Percentiles rank a stretch among this genome's conserved stretches.
Evolutionary conservation across 2,113 vertebrate species (phyloP).

Genomic region (Callaeas wilsoni): DNA sequence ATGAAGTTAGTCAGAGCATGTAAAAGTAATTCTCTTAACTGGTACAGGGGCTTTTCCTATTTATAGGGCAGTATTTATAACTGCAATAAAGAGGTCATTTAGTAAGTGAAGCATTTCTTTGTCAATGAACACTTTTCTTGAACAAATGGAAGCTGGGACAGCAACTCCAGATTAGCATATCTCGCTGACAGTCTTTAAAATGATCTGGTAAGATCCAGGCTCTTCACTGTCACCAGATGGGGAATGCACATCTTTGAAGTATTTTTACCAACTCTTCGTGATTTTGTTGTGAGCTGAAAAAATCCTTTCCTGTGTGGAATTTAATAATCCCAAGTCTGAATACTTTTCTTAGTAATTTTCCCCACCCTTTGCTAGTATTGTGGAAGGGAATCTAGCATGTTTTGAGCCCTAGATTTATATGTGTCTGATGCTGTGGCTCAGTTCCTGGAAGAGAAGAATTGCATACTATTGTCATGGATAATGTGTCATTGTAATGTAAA

Average conservation of each 20-base stretch:
- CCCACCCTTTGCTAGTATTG: background rate
- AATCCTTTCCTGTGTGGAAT: background rate
- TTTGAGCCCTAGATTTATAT: background rate
- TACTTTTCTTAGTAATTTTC: background rate
- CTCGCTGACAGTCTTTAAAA: background rate
- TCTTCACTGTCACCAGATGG: background rate
- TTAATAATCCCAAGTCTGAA: background rate
- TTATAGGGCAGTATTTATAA: conserved; percentile 38
- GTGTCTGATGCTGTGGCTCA: background rate
- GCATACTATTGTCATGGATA: background rate
- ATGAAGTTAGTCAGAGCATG: background rate
- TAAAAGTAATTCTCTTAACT: conserved; percentile 4
- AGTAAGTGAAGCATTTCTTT: background rate
- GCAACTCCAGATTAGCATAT: background rate
- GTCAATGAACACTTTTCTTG: background rate
- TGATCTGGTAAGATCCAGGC: background rate
- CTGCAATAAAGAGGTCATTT: conserved; percentile 15
- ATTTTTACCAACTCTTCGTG: conserved; percentile 3
- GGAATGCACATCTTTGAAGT: conserved; percentile 9
- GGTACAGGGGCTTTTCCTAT: background rate
- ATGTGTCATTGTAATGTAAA: background rate
- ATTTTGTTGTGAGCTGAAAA: background rate
- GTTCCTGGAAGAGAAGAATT: background rate
- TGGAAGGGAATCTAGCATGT: background rate
- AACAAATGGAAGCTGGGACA: background rate